Percentiles rank a stretch among this genome's conserved stretches.
Evolutionary conservation across 2,797 vertebrate species (phyloP).

Genomic region (Chaetodon trifasciatus): DNA sequence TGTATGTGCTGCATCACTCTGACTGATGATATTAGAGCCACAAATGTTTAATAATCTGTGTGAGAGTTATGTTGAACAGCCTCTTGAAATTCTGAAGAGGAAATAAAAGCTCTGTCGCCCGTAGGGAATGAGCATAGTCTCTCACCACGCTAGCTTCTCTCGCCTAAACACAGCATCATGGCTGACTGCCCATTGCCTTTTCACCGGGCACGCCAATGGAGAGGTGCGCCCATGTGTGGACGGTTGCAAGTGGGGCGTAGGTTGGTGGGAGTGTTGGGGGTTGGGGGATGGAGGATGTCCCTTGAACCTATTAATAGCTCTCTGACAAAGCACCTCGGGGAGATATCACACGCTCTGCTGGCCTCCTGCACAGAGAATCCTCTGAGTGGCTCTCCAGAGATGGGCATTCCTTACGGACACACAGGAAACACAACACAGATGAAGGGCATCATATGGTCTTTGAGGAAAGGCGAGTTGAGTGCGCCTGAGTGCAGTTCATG

Average conservation of each 20-base stretch:
- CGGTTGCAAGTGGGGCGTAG: conserved; percentile 51
- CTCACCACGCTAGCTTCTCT: conserved; percentile 27
- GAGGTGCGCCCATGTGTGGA: conserved; percentile 62
- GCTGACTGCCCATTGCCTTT: conserved; percentile 60
- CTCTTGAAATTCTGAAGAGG: conserved; percentile 28
- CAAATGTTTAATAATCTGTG: conserved; percentile 31
- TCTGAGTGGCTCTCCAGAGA: conserved; percentile 75
- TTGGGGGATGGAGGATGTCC: conserved; percentile 68
- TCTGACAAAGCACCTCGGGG: conserved; percentile 75
- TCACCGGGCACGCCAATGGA: conserved; percentile 42
- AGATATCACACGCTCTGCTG: conserved; percentile 81
- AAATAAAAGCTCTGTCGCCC: conserved; percentile 37
- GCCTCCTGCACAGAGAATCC: conserved; percentile 67
- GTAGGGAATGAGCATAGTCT: conserved; percentile 24
- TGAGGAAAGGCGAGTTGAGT: conserved; percentile 35
- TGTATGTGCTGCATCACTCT: conserved; percentile 13
- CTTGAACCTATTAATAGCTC: conserved; percentile 84
- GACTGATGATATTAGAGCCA: conserved; percentile 11
- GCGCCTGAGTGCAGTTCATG: conserved; percentile 20
- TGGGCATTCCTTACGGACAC: conserved; percentile 66
- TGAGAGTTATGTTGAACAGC: conserved; percentile 19
- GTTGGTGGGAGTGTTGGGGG: conserved; percentile 65
- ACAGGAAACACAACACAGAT: conserved; percentile 55
- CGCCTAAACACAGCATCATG: conserved; percentile 62
- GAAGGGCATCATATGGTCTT: conserved; percentile 57